Evolutionary conservation across 2,888 invertebrate species (phyloP), one percentile per base, ranked within the genome.

Genomic region (Drosophila siamana): DNA sequence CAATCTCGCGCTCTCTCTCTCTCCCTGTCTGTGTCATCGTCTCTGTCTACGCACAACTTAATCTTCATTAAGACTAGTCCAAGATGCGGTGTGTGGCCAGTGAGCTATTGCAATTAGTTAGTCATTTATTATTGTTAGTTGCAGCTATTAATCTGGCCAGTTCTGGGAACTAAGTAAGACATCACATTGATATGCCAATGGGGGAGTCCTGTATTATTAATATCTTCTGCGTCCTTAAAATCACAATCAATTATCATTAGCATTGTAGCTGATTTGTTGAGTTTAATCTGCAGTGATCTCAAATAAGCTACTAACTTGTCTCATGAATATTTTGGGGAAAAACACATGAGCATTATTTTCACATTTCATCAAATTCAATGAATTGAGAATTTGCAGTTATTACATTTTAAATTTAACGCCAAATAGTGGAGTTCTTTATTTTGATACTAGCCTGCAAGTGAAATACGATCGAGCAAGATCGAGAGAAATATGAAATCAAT

Each of bases 91-190:
- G 68, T 80, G 84, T 76, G 79, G 84, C 55, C 69, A 55, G 38
- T 52, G 44, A 30, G 36, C 28, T 15, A 44, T 51, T 50, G 71
- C 66, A 54, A 80, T 84, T 84, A 80, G 81, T 80, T 66, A 71
- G 71, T 65, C 57, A 69, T 80, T 84, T 65, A 74, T 84, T 69
- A 55, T 54, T 33, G 65, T 44, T 80, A 80, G 80, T 83, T 19
- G 52, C 5, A 51, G 70, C 46, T 69, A 64, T 51, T 71, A 69
- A 51, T 51, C 8, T 22, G 2, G 4, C 8, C 41, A 11, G 1
- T 63, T 54, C 63, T 11, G 1, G 11, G 63, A 69, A 54, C 54
- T 63, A 50, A 69, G 30, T 43, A 54, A 63, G 54, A 11, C 41
- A 56, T 61, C 46, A 55, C 6, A 26, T 38, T 15, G 19, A 19